phyloP scores from a whole-genome alignment of 2,888 invertebrate species.

The Calephelis perditalis region DNA sequence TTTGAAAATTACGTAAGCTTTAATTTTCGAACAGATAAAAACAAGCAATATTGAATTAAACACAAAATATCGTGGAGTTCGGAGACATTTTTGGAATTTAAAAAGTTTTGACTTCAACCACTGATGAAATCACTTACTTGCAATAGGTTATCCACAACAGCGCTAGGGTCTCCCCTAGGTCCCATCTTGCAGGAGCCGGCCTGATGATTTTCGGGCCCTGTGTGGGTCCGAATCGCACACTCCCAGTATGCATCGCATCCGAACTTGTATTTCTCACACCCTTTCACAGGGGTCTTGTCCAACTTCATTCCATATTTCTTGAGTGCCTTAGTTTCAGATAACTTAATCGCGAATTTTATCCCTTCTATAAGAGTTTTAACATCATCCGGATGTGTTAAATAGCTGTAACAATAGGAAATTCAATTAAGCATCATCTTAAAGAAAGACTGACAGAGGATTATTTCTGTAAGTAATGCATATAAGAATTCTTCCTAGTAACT shows the following conservation, averaged over 20 bases:
- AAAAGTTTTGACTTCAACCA: too few species aligned
- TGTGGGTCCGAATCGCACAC: constrained; percentile 85
- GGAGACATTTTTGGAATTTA: too few species aligned
- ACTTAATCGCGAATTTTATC: constrained; percentile 85
- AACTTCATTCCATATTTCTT: constrained; percentile 84
- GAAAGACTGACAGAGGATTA: too few species aligned
- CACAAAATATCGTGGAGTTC: too few species aligned
- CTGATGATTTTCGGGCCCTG: constrained; percentile 90
- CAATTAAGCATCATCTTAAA: too few species aligned
- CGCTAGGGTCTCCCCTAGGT: constrained; percentile 81
- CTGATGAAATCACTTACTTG: constrained; percentile 43
- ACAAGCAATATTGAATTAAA: too few species aligned
- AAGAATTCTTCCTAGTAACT: too few species aligned
- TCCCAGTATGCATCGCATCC: constrained; percentile 88
- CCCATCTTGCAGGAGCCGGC: constrained; percentile 92
- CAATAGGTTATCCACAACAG: constrained; percentile 86
- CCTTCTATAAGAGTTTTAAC: constrained; percentile 89
- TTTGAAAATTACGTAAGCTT: too few species aligned
- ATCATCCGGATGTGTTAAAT: constrained; percentile 87
- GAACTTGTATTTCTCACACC: constrained; percentile 86
- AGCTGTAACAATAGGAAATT: constrained; percentile 48
- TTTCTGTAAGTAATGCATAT: too few species aligned
- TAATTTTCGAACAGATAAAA: too few species aligned
- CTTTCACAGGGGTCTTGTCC: constrained; percentile 83
- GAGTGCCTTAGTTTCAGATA: constrained; percentile 82